Conservation (phyloP, 2,797 vertebrate species). For the Anomalospiza imberbis region DNA sequence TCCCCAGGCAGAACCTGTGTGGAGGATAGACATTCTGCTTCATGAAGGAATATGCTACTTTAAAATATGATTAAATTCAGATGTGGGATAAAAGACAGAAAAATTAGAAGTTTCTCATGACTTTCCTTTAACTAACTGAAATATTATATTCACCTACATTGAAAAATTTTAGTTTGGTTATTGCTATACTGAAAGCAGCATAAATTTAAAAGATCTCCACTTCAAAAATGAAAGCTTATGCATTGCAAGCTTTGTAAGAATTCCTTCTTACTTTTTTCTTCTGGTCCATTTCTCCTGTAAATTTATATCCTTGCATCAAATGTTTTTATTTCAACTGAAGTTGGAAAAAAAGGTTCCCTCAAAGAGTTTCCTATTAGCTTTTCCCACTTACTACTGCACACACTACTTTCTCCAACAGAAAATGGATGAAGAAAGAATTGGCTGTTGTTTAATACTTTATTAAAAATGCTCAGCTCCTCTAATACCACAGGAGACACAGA, state of each 20-base stretch:
- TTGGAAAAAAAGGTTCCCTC: background rate
- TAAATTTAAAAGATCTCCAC: conserved; percentile 10
- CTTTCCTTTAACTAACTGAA: conserved; percentile 36
- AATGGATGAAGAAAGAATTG: background rate
- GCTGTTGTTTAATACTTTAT: background rate
- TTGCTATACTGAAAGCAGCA: conserved; percentile 11
- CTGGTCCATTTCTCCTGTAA: background rate
- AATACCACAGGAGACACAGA: background rate
- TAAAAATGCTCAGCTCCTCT: background rate
- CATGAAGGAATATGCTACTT: conserved; percentile 37
- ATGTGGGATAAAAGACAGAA: conserved; percentile 61
- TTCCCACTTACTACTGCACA: background rate
- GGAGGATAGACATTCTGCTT: conserved; percentile 22
- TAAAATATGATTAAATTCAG: conserved; percentile 49
- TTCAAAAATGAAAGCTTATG: conserved; percentile 16
- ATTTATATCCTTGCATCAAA: background rate
- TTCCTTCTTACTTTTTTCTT: background rate
- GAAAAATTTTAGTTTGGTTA: conserved; percentile 33
- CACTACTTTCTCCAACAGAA: background rate
- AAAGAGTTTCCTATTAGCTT: background rate
- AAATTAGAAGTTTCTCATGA: conserved; percentile 34
- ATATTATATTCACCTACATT: conserved; percentile 40
- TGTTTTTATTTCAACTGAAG: background rate
- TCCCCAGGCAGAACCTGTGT: conserved; percentile 33
- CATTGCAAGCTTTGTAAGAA: background rate